Evolutionary conservation across 2,113 vertebrate species (phyloP).

Genomic region (Antechinus flavipes): DNA sequence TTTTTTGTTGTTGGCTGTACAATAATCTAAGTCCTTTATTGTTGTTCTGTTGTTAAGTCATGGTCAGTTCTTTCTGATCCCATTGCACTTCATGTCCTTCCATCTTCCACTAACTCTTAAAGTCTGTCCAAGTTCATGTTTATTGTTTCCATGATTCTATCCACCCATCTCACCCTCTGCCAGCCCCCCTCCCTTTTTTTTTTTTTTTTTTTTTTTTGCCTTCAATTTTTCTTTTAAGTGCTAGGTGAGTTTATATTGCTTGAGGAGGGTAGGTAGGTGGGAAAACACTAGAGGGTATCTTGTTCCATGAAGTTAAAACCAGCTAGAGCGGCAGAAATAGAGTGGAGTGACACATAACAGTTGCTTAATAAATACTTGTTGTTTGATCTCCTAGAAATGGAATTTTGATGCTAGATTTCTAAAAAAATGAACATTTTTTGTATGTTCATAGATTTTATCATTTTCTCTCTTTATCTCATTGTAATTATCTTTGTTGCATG

Average conservation of each 20-base stretch:
- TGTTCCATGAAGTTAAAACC: not conserved
- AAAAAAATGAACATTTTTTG: not conserved
- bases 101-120: not conserved
- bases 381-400: not conserved
- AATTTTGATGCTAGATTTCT: not conserved
- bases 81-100: not conserved
- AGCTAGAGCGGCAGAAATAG: not conserved
- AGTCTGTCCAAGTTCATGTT: not conserved
- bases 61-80: not conserved
- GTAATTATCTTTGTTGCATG: not conserved
- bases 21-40: not conserved
- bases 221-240: not conserved
- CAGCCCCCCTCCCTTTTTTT: not conserved
- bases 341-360: not conserved
- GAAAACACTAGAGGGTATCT: not conserved
- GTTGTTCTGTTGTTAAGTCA: not conserved
- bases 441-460: not conserved
- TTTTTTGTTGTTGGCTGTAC: not conserved
- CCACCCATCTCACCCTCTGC: not conserved
- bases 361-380: not conserved
- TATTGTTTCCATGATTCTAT: no score
- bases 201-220: not conserved
- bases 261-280: no score
- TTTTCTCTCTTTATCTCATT: not conserved
- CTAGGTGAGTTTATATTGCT: not conserved